Evolutionary conservation across 2,113 vertebrate species (phyloP).

Genomic region (Chlorocebus sabaeus): DNA sequence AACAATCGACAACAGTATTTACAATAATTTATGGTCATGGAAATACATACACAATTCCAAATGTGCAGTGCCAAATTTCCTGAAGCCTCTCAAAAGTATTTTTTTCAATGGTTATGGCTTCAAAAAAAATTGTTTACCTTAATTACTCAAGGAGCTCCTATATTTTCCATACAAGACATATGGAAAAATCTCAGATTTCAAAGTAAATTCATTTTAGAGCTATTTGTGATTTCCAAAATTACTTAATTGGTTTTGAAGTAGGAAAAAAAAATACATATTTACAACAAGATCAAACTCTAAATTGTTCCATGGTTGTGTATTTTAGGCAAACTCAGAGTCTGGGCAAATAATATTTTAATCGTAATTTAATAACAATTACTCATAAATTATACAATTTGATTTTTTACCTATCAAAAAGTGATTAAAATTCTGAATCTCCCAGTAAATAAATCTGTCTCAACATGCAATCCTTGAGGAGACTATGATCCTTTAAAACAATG

Average conservation of each 20-base stretch:
- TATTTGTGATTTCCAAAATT: slow-evolving; percentile 32
- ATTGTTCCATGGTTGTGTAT: neutral
- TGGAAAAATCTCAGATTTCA: slow-evolving; percentile 24
- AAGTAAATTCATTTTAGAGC: slow-evolving; percentile 27
- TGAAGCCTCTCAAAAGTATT: neutral
- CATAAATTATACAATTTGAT: neutral
- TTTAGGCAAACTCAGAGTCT: neutral
- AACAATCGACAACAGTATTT: neutral
- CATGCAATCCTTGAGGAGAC: neutral
- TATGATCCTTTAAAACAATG: neutral
- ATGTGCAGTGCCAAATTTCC: neutral
- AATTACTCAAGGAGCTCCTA: neutral
- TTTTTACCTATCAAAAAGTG: neutral
- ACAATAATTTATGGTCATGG: neutral
- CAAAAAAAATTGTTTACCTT: neutral
- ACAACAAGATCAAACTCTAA: neutral
- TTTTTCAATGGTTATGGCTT: slow-evolving; percentile 38
- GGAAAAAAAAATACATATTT: slow-evolving; percentile 3
- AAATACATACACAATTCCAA: slow-evolving; percentile 5
- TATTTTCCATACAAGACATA: neutral
- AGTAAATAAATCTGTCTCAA: neutral
- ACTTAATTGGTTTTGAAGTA: slow-evolving; percentile 20
- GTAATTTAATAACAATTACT: neutral
- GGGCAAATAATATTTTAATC: neutral
- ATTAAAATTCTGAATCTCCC: neutral